phyloP scores from a whole-genome alignment of 2,888 invertebrate species.

The Malachius bipustulatus region DNA sequence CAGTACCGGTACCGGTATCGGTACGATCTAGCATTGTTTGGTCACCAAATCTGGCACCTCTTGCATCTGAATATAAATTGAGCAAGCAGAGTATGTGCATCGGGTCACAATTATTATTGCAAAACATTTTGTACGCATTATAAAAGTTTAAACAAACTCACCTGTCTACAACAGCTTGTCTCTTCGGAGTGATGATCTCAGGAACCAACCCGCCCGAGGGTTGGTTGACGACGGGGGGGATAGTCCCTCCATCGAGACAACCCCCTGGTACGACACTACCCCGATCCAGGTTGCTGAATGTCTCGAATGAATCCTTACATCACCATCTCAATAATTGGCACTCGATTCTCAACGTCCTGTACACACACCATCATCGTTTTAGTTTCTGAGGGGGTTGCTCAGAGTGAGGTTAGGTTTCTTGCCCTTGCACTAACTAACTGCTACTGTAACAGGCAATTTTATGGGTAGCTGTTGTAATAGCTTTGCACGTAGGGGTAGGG shows the following conservation, averaged over 20 bases:
- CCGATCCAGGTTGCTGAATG: slow-evolving; percentile 38
- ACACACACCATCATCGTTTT: slow-evolving; percentile 18
- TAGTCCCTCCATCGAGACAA: slow-evolving; percentile 66
- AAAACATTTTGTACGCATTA: slow-evolving; percentile 15
- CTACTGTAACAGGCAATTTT: too few species aligned
- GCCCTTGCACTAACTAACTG: too few species aligned
- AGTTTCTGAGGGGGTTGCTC: not conserved
- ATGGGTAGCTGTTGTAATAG: too few species aligned
- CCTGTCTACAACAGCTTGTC: slow-evolving; percentile 77
- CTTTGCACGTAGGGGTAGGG: too few species aligned
- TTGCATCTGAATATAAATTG: too few species aligned
- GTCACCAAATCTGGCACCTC: too few species aligned
- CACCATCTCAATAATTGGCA: slow-evolving; percentile 24
- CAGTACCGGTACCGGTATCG: too few species aligned
- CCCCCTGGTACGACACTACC: slow-evolving; percentile 50
- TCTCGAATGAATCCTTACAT: slow-evolving; percentile 25
- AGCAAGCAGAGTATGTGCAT: too few species aligned
- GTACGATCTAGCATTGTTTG: too few species aligned
- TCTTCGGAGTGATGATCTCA: slow-evolving; percentile 64
- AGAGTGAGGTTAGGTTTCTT: too few species aligned
- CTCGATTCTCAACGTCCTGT: slow-evolving; percentile 20
- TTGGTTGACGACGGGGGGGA: slow-evolving; percentile 50
- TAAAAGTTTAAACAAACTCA: too few species aligned
- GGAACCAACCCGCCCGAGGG: slow-evolving; percentile 50
- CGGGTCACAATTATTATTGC: too few species aligned